Evolutionary conservation across 2,797 vertebrate species (phyloP).

Genomic region (Apogon talboti): DNA sequence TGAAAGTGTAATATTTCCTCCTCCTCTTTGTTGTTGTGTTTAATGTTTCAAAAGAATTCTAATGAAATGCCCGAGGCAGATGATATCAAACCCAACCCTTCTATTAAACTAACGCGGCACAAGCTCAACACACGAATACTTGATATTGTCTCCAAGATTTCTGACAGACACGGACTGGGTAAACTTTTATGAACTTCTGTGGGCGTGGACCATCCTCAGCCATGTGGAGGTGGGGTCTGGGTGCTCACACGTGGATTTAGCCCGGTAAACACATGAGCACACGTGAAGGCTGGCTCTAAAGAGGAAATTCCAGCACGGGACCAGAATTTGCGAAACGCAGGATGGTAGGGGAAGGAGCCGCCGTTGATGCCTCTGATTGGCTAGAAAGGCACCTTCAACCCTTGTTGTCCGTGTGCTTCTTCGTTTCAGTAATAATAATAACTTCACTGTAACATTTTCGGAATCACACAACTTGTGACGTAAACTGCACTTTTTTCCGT

Average conservation of each 20-base stretch:
- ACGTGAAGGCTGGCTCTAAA: slow-evolving; percentile 50
- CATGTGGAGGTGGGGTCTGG: slow-evolving; percentile 47
- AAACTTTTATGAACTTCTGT: slow-evolving; percentile 47
- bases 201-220: slow-evolving; percentile 13
- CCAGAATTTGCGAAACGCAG: too few relatives aligned
- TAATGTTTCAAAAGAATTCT: background rate
- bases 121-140: background rate
- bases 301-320: slow-evolving; percentile 49
- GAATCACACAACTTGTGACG: too few relatives aligned
- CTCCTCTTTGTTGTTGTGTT: background rate
- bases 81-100: background rate
- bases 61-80: background rate
- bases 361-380: too few relatives aligned
- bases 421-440: too few relatives aligned
- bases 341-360: too few relatives aligned
- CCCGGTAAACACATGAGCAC: slow-evolving; percentile 61
- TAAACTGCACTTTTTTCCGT: slow-evolving; percentile 25
- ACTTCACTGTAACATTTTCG: too few relatives aligned
- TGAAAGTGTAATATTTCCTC: background rate
- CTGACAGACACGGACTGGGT: background rate
- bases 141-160: slow-evolving; percentile 20
- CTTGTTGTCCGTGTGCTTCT: too few relatives aligned
- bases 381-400: too few relatives aligned
- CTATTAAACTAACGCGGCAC: background rate
- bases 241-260: slow-evolving; percentile 51